Base-by-base conservation (phyloP, 2,797 vertebrate species). In the Crax fasciolata region DNA sequence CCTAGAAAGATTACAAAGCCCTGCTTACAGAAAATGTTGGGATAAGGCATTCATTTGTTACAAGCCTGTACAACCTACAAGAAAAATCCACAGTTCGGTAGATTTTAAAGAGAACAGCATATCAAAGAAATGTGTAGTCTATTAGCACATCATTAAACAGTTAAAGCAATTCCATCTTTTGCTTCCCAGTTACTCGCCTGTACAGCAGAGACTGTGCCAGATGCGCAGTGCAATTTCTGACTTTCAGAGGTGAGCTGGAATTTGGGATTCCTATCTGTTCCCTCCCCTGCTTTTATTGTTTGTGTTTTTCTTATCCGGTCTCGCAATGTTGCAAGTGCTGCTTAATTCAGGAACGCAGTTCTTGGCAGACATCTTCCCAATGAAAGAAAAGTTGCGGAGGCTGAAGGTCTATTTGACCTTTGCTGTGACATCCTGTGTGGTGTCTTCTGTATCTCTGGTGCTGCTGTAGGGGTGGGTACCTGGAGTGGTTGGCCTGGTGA, bases 81-180 rank as follows among this genome's bases (percentile, higher is more conserved):
- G 79, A 88, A 58, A 74, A 95, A 97, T 97, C 95, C 93, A 78
- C 59, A 76, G 87, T 97, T 93, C 78, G 83, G 43, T 74, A 74
- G 86, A 86, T 39, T 86, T 90, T 81, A 77, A 88, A 94, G 57
- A 76, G 32, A 84, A 38, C 61, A 86, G 91, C 59, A 81, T 90
- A 90, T 71, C 61, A 89, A 93, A 96, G 79, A 61, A 95, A 96
- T 63, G 59, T 96, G 79, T 57, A 84, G 52, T 89, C 94, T 89
- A 91, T 94, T 96, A 96, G 84, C 75, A 94, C 87, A 51, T 86
- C 52, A 85, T 85, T 95, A 88, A 94, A 75, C 49, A 91, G 71
- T 87, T 89, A 93, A 72, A 87, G 86, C 65, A 75, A 57, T 79
- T 93, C 91, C 61, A 79, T 83, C 72, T 93, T 95, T 92, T 84